phyloP scores from a whole-genome alignment of 2,888 invertebrate genomes.

The Acrocyrtus sp. region DNA sequence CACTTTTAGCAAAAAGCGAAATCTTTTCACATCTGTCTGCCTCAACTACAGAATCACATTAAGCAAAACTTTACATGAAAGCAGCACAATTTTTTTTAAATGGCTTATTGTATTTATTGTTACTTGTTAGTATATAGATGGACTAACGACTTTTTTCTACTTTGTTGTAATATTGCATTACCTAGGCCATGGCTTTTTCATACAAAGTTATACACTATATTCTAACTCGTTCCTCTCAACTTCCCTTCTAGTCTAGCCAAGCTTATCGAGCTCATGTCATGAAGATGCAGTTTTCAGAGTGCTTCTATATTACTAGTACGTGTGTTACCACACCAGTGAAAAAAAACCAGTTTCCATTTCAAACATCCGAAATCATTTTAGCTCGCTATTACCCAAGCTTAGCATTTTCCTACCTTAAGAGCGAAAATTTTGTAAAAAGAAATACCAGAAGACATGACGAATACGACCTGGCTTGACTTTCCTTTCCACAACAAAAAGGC shows the following conservation, averaged over 20 bases:
- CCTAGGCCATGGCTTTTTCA: not conserved
- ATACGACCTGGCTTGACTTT: not conserved
- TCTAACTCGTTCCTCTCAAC: not conserved
- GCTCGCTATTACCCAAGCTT: not conserved
- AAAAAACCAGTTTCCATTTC: slow-evolving; percentile 26
- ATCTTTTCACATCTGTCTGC: not conserved
- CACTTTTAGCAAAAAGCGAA: not conserved
- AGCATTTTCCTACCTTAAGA: too few species aligned
- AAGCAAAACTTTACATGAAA: not conserved
- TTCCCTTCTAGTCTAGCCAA: not conserved
- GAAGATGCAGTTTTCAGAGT: not conserved
- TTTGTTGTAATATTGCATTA: not conserved
- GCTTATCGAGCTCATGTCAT: not conserved
- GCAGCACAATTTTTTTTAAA: not conserved
- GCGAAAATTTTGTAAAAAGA: too few species aligned
- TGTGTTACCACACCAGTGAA: not conserved
- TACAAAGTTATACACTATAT: not conserved
- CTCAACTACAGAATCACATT: not conserved
- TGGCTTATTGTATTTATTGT: not conserved
- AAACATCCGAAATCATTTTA: slow-evolving; percentile 12
- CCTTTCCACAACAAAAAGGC: not conserved
- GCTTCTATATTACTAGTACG: too few species aligned
- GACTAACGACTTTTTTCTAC: not conserved
- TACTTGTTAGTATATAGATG: not conserved
- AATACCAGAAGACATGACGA: not conserved